phyloP scores from a whole-genome alignment of 2,797 vertebrate species.

The Sarcophilus harrisii region DNA sequence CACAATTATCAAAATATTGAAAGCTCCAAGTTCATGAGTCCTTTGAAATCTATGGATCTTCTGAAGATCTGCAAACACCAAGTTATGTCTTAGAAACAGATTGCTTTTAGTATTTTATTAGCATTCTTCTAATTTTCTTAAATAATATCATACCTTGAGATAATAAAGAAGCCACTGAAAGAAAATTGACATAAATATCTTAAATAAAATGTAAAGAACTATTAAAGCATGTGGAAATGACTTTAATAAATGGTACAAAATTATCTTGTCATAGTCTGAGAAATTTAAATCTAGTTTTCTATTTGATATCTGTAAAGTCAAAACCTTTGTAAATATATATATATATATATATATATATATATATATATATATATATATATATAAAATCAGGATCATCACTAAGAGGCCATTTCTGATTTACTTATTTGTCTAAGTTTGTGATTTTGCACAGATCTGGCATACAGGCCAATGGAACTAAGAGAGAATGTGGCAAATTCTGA shows the following conservation, averaged over 20 bases:
- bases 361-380: too few species aligned
- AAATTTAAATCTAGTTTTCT: slow-evolving; percentile 81
- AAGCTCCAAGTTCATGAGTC: neutral
- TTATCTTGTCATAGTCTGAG: slow-evolving; percentile 80
- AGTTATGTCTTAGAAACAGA: neutral
- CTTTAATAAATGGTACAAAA: slow-evolving; percentile 75
- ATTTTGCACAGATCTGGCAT: too few species aligned
- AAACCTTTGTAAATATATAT: neutral
- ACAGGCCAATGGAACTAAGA: too few species aligned
- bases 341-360: too few species aligned
- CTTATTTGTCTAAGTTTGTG: too few species aligned
- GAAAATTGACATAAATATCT: slow-evolving; percentile 78
- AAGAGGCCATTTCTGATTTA: neutral
- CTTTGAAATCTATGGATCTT: neutral
- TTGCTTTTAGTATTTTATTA: slow-evolving; percentile 59
- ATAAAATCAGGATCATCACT: neutral
- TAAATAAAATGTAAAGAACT: slow-evolving; percentile 71
- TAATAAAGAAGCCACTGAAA: slow-evolving; percentile 76
- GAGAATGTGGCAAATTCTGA: too few species aligned
- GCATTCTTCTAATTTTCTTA: slow-evolving; percentile 68
- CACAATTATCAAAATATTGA: neutral
- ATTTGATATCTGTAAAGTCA: slow-evolving; percentile 83
- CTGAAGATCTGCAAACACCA: neutral
- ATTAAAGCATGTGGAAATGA: slow-evolving; percentile 55
- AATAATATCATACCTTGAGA: slow-evolving; percentile 68